Percentiles rank a stretch among this genome's conserved stretches.
Conservation (phyloP, 2,113 vertebrate genomes). For the Actenoides lindsayi region DNA sequence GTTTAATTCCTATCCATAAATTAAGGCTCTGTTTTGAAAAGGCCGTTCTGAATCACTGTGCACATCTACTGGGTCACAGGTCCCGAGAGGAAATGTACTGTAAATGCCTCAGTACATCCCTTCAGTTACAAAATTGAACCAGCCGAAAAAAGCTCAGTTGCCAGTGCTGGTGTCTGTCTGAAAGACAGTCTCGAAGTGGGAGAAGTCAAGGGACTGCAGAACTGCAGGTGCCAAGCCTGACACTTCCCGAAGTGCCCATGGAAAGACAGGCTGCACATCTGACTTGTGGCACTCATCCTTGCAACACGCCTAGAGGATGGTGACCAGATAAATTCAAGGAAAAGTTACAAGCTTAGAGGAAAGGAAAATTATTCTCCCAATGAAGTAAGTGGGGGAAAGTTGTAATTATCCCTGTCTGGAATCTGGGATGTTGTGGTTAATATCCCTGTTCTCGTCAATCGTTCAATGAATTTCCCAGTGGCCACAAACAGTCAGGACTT, state of each 20-base stretch:
- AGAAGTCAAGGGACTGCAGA: neutral
- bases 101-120: neutral
- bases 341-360: neutral
- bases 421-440: neutral
- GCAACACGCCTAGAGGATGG: neutral
- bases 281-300: neutral
- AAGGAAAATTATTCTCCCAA: neutral
- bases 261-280: neutral
- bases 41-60: neutral
- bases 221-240: neutral
- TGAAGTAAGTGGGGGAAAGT: neutral
- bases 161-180: neutral
- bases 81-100: neutral
- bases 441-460: constrained; percentile 2
- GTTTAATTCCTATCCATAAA: neutral
- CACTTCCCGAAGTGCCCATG: neutral
- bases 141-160: neutral
- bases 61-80: neutral
- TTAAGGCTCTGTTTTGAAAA: neutral
- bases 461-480: constrained; percentile 18
- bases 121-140: neutral
- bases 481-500: neutral
- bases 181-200: neutral
- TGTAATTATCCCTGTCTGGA: neutral
- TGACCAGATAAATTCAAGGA: neutral